Base-by-base conservation (phyloP, 2,113 vertebrate genomes). In the Charina bottae region DNA sequence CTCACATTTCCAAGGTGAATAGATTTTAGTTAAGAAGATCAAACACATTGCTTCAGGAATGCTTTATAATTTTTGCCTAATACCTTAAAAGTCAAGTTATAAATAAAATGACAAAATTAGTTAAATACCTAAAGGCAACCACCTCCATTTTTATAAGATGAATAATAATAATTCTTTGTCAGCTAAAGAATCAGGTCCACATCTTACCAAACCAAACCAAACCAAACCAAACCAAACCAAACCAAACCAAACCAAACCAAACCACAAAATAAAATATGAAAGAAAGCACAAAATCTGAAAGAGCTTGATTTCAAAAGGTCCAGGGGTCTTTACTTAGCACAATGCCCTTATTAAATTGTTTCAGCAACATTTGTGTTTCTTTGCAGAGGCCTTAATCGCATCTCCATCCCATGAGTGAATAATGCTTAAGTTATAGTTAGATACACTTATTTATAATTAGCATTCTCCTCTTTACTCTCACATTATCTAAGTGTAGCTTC, bases 1-100 rank as follows among this genome's bases (percentile, higher is more conserved):
- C 90, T 97, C 93, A 96, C 95, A 92, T 87, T 95, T 97, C 96
- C 95, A 97, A 96, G 92, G 93, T 96, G 95, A 97, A 94, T 91
- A 90, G 92, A 94, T 96, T 95, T 96, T 72, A 96, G 90, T 93
- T 96, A 95, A 95, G 68, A 89, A 96, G 93, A 95, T 94, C 58
- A 97, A 97, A 96, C 96, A 95, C 56, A 89, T 93, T 95, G 92
- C 94, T 96, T 96, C 85, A 96, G 93, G 46, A 87, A 92, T 58
- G 28, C 64, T 95, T 95, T 95, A 94, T 94, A 96, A 96, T 97
- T 95, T 93, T 89, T 93, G 78, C 85, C 94, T 92, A 28, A 46
- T 90, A 60, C 94, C 92, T 92, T 93, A 95, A 96, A 94, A 97
- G 91, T 58, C 64, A 95, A 92, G 90, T 91, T 94, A 96, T 96